Evolutionary conservation across 2,113 vertebrate genomes (phyloP).

Genomic region (Crocuta crocuta): DNA sequence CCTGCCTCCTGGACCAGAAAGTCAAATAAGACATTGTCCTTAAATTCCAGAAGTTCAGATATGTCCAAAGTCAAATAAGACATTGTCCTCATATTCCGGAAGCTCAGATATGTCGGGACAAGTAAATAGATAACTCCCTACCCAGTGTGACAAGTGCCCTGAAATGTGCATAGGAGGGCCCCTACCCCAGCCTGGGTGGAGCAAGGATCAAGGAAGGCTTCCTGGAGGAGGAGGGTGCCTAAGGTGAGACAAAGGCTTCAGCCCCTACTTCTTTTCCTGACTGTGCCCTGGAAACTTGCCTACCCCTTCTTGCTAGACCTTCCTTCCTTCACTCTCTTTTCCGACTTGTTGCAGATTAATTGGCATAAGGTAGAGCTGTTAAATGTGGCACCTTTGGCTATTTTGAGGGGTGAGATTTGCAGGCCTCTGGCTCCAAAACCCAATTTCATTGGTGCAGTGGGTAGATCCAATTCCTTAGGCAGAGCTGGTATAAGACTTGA

Average conservation of each 20-base stretch:
- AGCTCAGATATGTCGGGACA: not conserved
- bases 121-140: not conserved
- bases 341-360: not conserved
- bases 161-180: not conserved
- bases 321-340: not conserved
- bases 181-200: not conserved
- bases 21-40: not conserved
- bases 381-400: not conserved
- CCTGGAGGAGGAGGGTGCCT: not conserved
- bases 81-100: not conserved
- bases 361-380: not conserved
- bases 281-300: not conserved
- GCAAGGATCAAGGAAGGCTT: not conserved
- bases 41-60: not conserved
- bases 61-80: not conserved
- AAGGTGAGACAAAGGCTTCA: not conserved
- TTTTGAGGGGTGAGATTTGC: not conserved
- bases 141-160: not conserved
- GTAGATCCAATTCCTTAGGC: not conserved
- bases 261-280: not conserved
- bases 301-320: not conserved
- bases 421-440: slow-evolving; percentile 35
- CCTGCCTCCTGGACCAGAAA: not conserved
- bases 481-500: not conserved
- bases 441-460: not conserved